Conservation (phyloP, 23 tunicate genomes). For the Ciona savignyi region DNA sequence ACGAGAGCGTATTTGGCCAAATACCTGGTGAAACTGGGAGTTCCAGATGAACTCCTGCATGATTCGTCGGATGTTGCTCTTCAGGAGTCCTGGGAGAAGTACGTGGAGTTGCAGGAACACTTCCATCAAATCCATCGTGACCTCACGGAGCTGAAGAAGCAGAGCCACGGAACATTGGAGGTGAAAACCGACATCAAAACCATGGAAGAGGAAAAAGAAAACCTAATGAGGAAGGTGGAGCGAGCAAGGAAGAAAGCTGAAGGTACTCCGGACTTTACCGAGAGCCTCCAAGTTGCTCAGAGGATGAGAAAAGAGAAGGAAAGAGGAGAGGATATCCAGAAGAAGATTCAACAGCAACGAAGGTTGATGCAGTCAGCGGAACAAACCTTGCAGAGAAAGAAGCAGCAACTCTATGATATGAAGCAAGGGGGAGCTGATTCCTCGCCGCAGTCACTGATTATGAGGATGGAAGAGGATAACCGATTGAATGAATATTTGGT, state of each 20-base stretch:
- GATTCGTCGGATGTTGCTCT: conserved; percentile 63
- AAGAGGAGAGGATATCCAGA: conserved; percentile 55
- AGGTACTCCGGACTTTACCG: conserved; percentile 60
- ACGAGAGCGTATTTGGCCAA: conserved; percentile 82
- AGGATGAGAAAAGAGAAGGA: conserved; percentile 84
- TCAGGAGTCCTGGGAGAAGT: conserved; percentile 76
- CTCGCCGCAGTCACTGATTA: conserved; percentile 57
- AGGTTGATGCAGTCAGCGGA: conserved; percentile 71
- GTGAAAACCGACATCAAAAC: conserved; percentile 76
- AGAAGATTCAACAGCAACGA: conserved; percentile 77
- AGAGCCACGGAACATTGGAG: conserved; percentile 75
- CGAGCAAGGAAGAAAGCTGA: conserved; percentile 80
- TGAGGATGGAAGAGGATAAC: conserved; percentile 84
- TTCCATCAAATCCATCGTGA: conserved; percentile 63
- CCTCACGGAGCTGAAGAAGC: conserved; percentile 63
- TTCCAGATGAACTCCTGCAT: conserved; percentile 82
- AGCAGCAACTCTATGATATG: conserved; percentile 53
- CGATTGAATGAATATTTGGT: conserved; percentile 62
- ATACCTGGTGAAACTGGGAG: conserved; percentile 68
- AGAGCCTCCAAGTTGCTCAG: conserved; percentile 74
- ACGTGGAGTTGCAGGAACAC: conserved; percentile 47
- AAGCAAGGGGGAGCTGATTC: conserved; percentile 54
- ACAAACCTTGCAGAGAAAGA: conserved; percentile 54
- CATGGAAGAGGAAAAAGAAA: conserved; percentile 97
- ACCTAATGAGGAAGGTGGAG: conserved; percentile 80